phyloP scores from a whole-genome alignment of 2,113 vertebrate genomes.

The human region GRCh38 chr9:2019501-2020000 shows the following conservation, averaged over 20 bases:
- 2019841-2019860: constrained; percentile 57
- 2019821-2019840: not conserved
- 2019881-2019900: constrained; percentile 57
- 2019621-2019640: constrained; percentile 59
- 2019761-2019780: constrained; percentile 56
- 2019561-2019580: constrained; percentile 35
- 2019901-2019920: constrained; percentile 63
- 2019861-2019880: constrained; percentile 64
- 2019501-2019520: not conserved
- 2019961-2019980: constrained; percentile 23
- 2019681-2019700: not conserved
- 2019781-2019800: constrained; percentile 1
- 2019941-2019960: constrained; percentile 17
- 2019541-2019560: constrained; percentile 58
- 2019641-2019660: not conserved
- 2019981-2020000: not conserved
- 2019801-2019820: not conserved
- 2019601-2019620: constrained; percentile 55
- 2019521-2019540: constrained; percentile 39
- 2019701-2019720: not conserved
- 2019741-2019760: not conserved
- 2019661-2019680: not conserved
- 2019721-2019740: constrained; percentile 56
- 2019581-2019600: constrained; percentile 56
- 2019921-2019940: constrained; percentile 37